Conservation (phyloP, 2,113 vertebrate species). For the Apeltes quadracus region DNA sequence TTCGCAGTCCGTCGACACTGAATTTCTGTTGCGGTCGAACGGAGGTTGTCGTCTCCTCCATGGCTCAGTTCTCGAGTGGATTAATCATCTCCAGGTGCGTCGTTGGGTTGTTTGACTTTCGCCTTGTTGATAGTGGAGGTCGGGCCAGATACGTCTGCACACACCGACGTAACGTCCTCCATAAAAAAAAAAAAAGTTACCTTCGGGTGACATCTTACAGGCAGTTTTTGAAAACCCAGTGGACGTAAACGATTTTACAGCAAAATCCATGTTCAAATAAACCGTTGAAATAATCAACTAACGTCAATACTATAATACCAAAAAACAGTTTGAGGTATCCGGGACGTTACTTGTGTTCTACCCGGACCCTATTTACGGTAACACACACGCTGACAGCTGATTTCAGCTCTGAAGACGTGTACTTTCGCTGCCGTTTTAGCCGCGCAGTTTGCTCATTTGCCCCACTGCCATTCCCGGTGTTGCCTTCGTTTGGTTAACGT, state of each 20-base stretch:
- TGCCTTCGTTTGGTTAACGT: rapidly evolving
- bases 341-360: conserved; percentile 28
- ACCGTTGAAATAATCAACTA: background rate
- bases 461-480: background rate
- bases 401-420: conserved; percentile 73
- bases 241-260: rapidly evolving
- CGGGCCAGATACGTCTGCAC: conserved; percentile 31
- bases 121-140: background rate
- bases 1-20: conserved; percentile 74
- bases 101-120: background rate
- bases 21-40: conserved; percentile 85
- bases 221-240: background rate
- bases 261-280: rapidly evolving
- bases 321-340: background rate
- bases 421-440: conserved; percentile 30
- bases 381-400: conserved; percentile 65
- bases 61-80: conserved; percentile 15
- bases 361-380: conserved; percentile 53
- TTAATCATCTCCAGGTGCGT: conserved; percentile 37
- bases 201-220: rapidly evolving
- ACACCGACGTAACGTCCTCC: conserved; percentile 11
- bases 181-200: background rate
- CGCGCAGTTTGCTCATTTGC: background rate
- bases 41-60: conserved; percentile 71
- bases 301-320: background rate